Percentiles rank a stretch among this genome's conserved stretches.
Conservation (phyloP, 2,888 invertebrate species). For the Auanema sp. region DNA sequence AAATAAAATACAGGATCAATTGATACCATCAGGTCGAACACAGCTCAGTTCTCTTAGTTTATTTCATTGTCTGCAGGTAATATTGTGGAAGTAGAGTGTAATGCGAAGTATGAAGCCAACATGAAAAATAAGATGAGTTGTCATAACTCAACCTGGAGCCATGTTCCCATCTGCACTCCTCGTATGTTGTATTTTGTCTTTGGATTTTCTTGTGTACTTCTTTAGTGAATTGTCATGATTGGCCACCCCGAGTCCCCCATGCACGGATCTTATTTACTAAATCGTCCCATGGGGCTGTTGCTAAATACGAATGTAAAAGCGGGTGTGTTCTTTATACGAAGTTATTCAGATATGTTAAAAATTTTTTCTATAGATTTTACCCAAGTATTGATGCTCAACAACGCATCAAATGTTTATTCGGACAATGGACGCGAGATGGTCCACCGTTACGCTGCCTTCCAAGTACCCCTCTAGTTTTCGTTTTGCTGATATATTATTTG, state of each 20-base stretch:
- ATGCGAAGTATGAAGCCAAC: slow-evolving; percentile 69
- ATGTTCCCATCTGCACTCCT: slow-evolving; percentile 66
- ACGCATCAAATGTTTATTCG: slow-evolving; percentile 77
- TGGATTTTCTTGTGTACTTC: slow-evolving; percentile 1
- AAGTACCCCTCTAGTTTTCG: slow-evolving; percentile 22
- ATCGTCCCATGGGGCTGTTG: slow-evolving; percentile 93
- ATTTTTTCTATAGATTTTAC: slow-evolving; percentile 8
- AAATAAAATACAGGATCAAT: slow-evolving; percentile 58
- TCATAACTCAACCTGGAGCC: slow-evolving; percentile 67
- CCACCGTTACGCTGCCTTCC: slow-evolving; percentile 57
- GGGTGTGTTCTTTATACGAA: too few species aligned
- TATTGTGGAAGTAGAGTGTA: slow-evolving; percentile 83
- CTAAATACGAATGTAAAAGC: slow-evolving; percentile 65
- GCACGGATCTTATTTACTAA: slow-evolving; percentile 96
- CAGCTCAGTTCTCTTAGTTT: not conserved
- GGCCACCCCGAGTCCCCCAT: slow-evolving; percentile 83
- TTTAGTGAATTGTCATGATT: slow-evolving; percentile 76
- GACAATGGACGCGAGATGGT: slow-evolving; percentile 76
- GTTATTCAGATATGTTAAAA: too few species aligned
- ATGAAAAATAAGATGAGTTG: slow-evolving; percentile 59
- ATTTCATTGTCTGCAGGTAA: too few species aligned
- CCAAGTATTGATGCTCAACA: slow-evolving; percentile 16
- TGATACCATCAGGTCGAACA: slow-evolving; percentile 69
- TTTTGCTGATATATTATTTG: slow-evolving; percentile 18
- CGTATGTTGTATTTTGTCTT: slow-evolving; percentile 51